Conservation (phyloP, 2,113 vertebrate species). For the Thunnus maccoyii region DNA sequence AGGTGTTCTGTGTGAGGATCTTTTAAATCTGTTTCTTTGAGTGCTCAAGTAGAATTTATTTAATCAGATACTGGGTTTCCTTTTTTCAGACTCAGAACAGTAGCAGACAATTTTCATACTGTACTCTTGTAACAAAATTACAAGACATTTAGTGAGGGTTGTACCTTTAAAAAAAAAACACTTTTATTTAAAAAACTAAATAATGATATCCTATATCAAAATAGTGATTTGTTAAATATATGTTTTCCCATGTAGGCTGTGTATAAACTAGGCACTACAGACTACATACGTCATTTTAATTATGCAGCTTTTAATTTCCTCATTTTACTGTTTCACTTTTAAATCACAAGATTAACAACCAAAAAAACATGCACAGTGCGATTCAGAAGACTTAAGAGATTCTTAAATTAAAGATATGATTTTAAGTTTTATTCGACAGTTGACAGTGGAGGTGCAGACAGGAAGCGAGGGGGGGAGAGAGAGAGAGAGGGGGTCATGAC, state of each 20-base stretch:
- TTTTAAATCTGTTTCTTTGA: slow-evolving; percentile 19
- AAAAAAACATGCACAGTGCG: slow-evolving; percentile 23
- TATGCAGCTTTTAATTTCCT: not conserved
- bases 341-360: slow-evolving; percentile 18
- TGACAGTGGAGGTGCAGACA: no score
- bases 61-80: not conserved
- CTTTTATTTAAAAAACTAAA: not conserved
- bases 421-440: no score
- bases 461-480: no score
- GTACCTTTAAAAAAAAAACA: not conserved
- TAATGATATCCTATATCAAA: not conserved
- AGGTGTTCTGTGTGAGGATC: slow-evolving; percentile 18
- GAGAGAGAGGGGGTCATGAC: no score
- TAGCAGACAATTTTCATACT: not conserved
- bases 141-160: not conserved
- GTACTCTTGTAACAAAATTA: not conserved
- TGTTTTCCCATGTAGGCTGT: not conserved
- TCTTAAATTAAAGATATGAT: not conserved
- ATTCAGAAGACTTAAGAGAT: slow-evolving; percentile 50
- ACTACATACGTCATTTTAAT: slow-evolving; percentile 15
- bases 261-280: not conserved
- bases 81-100: not conserved
- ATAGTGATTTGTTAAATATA: not conserved
- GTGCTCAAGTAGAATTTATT: slow-evolving; percentile 33
- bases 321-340: not conserved